Evolutionary conservation across 2,888 invertebrate species (phyloP).

Genomic region (Cosmorhoe ocellata): DNA sequence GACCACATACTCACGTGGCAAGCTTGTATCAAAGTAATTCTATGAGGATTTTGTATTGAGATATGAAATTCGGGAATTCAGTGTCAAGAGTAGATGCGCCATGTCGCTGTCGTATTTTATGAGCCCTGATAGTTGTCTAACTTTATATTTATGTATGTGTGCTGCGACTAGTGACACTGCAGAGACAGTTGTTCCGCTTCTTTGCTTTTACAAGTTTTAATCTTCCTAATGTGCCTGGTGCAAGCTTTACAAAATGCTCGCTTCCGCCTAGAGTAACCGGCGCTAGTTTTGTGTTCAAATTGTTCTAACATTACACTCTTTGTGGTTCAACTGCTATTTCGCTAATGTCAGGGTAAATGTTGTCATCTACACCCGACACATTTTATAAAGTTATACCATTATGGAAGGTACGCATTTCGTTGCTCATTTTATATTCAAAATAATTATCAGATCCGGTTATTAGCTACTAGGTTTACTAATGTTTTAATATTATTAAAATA

Average conservation of each 20-base stretch:
- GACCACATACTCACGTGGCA: too few species aligned
- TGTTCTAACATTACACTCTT: constrained; percentile 29
- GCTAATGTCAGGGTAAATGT: constrained; percentile 22
- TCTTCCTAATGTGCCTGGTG: constrained; percentile 75
- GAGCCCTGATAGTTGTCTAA: constrained; percentile 18
- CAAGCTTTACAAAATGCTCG: constrained; percentile 63
- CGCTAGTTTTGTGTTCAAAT: constrained; percentile 39
- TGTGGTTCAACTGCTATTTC: constrained; percentile 22
- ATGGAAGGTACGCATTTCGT: constrained; percentile 1
- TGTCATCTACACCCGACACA: constrained; percentile 20
- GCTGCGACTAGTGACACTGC: constrained; percentile 39
- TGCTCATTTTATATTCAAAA: too few species aligned
- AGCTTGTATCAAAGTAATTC: too few species aligned
- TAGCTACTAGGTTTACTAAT: too few species aligned
- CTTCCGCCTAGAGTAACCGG: constrained; percentile 51
- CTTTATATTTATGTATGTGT: constrained; percentile 38
- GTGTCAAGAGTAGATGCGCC: background rate
- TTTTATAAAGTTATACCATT: constrained; percentile 13
- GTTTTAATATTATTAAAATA: too few species aligned
- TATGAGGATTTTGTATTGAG: too few species aligned
- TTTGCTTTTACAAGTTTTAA: constrained; percentile 77
- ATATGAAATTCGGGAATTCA: background rate
- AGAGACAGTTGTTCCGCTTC: constrained; percentile 55
- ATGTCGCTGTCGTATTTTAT: constrained; percentile 6
- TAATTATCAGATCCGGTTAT: too few species aligned